Conservation (phyloP, 2,797 vertebrate species). For the Eulemur rubriventer region DNA sequence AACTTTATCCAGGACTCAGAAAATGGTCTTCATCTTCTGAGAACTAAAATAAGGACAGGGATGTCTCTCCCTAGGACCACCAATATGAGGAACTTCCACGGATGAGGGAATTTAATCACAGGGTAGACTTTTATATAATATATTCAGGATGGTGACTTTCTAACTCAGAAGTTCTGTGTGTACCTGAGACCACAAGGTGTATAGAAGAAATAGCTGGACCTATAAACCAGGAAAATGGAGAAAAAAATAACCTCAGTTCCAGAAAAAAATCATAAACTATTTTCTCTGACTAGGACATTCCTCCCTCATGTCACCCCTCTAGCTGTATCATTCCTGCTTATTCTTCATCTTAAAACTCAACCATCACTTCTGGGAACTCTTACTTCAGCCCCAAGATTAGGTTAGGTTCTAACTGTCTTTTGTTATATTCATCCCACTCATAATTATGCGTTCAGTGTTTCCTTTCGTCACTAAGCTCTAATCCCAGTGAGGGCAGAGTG, state of each 20-base stretch:
- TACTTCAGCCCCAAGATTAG: neutral
- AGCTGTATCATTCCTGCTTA: neutral
- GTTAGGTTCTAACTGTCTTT: neutral
- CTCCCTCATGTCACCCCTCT: neutral
- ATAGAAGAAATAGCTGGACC: neutral
- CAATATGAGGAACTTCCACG: neutral
- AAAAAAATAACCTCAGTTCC: neutral
- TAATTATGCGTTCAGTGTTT: neutral
- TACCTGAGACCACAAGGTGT: neutral
- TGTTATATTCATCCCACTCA: neutral
- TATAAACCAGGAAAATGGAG: neutral
- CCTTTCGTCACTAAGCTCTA: neutral
- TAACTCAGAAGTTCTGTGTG: neutral
- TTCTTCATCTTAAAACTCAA: neutral
- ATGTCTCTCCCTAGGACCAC: neutral
- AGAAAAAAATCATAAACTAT: neutral
- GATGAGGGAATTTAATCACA: neutral
- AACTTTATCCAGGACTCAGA: neutral
- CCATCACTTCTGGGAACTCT: neutral
- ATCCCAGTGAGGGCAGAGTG: neutral
- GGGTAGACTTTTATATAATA: neutral
- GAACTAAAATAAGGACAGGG: neutral
- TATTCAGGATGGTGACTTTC: neutral
- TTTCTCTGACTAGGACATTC: neutral
- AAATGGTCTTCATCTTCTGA: neutral